phyloP scores from a whole-genome alignment of 1,140 invertebrate species.

The Cotesia vestalis region DNA sequence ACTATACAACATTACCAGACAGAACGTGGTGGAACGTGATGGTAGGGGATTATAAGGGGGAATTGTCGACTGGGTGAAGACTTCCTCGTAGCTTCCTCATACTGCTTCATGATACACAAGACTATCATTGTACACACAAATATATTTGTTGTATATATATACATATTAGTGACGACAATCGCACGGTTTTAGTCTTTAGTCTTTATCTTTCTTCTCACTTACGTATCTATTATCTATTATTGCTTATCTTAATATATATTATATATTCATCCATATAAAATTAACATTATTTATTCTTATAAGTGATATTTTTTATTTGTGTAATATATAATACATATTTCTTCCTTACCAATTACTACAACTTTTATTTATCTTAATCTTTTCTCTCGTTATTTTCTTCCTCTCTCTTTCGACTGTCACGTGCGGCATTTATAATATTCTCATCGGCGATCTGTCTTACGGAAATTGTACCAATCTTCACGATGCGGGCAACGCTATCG shows the following conservation, averaged over 20 bases:
- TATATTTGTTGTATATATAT: neutral
- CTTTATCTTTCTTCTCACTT: conserved; percentile 8
- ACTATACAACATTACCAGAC: too few relatives aligned
- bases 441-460: conserved; percentile 38
- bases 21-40: conserved; percentile 29
- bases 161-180: conserved; percentile 20
- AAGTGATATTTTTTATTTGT: too few relatives aligned
- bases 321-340: too few relatives aligned
- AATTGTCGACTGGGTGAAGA: conserved; percentile 40
- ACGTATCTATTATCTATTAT: neutral
- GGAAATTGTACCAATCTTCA: conserved; percentile 38
- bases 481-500: conserved; percentile 37
- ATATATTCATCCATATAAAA: too few relatives aligned
- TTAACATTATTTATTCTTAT: too few relatives aligned
- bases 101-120: neutral
- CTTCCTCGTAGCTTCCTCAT: conserved; percentile 60
- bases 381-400: conserved; percentile 3
- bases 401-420: conserved; percentile 27
- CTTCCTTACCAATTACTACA: too few relatives aligned
- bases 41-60: conserved; percentile 28
- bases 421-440: conserved; percentile 38
- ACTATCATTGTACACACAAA: neutral
- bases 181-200: neutral
- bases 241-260: neutral
- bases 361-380: neutral